These are phyloP conservation scores for Candoia aspera DNA, from an alignment of 2,113 vertebrate genomes.

Conservation along the genomic window DNA sequence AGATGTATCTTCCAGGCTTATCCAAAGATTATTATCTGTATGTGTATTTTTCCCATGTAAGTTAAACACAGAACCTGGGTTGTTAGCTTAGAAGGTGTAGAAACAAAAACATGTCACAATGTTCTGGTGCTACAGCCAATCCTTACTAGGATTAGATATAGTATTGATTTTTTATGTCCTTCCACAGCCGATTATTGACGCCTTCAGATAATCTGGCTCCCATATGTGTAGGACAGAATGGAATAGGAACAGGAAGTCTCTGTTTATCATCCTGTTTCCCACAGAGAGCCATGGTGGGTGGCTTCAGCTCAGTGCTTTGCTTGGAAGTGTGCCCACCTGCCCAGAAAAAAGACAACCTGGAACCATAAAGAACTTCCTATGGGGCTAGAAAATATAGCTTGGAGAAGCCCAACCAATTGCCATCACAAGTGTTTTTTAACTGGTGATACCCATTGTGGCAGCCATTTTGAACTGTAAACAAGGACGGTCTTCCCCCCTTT, in stretches of 20 bases:
- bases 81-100: not conserved
- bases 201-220: conserved; percentile 32
- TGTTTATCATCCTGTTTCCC: conserved; percentile 20
- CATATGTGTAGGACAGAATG: conserved; percentile 14
- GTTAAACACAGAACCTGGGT: not conserved
- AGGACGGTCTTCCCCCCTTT: not conserved
- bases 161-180: conserved; percentile 5
- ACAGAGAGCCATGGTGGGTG: not conserved
- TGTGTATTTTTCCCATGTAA: not conserved
- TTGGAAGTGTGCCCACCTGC: not conserved
- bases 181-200: conserved; percentile 2
- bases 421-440: not conserved
- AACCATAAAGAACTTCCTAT: not conserved
- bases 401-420: not conserved
- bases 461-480: not conserved
- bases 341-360: not conserved
- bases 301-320: not conserved
- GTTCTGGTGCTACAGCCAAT: not conserved
- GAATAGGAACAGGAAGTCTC: conserved; percentile 8
- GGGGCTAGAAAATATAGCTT: not conserved
- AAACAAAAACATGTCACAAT: not conserved
- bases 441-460: not conserved
- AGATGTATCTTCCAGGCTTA: not conserved
- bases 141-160: conserved; percentile 12
- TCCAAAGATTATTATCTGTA: not conserved